Evolutionary conservation across 53 echinoderm and acorn worm species (phyloP).

Genomic region (Arbacia lixula): DNA sequence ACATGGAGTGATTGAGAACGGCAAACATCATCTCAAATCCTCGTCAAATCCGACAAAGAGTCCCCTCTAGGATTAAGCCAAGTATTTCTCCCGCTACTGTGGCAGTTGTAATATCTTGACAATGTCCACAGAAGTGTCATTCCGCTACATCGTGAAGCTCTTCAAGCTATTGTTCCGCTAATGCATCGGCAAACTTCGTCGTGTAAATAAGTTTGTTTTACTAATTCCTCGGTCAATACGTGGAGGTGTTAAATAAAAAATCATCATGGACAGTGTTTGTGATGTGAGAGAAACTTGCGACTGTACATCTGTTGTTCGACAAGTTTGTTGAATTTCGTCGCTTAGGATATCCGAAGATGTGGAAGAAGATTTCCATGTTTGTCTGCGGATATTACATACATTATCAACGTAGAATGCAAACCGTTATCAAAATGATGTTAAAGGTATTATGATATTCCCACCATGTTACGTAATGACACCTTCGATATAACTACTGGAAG

Average conservation of each 20-base stretch:
- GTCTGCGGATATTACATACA: too few species aligned
- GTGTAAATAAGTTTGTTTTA: conserved; percentile 37
- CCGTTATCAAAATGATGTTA: too few species aligned
- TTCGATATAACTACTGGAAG: too few species aligned
- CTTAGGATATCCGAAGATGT: too few species aligned
- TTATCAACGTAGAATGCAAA: too few species aligned
- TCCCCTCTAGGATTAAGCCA: conserved; percentile 2
- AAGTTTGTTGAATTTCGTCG: too few species aligned
- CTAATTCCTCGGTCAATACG: conserved; percentile 60
- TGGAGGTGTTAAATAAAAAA: conserved; percentile 48
- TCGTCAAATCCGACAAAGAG: neutral
- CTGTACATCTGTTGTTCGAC: too few species aligned
- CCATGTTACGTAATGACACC: too few species aligned
- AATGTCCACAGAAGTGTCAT: conserved; percentile 8
- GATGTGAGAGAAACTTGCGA: too few species aligned
- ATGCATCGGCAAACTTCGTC: conserved; percentile 72
- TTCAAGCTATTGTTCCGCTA: conserved; percentile 55
- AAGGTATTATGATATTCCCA: too few species aligned
- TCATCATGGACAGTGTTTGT: too few species aligned
- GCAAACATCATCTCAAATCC: conserved; percentile 23
- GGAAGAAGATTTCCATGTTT: too few species aligned
- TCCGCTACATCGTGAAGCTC: conserved; percentile 24
- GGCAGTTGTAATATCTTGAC: neutral
- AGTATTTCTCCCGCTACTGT: conserved; percentile 14
- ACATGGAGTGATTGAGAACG: neutral